Evolutionary conservation across 2,113 vertebrate species (phyloP).

Genomic region (Pituophis catenifer): DNA sequence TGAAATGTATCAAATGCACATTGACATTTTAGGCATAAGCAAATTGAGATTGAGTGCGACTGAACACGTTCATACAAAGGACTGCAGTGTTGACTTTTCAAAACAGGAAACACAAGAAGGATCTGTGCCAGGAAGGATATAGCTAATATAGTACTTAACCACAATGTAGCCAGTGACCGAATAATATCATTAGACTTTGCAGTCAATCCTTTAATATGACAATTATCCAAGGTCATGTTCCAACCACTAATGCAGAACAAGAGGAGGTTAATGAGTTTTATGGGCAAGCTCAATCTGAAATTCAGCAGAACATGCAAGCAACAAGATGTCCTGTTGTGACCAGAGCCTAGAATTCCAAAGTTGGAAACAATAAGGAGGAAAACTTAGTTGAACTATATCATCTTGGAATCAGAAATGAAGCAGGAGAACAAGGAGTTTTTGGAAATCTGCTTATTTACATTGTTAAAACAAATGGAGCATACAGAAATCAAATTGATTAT

Average conservation of each 20-base stretch:
- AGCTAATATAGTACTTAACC: neutral
- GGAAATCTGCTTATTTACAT: neutral
- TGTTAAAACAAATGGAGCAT: neutral
- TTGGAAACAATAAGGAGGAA: neutral
- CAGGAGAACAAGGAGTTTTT: neutral
- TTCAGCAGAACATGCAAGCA: neutral
- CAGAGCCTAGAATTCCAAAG: neutral
- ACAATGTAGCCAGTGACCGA: neutral
- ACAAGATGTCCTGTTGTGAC: neutral
- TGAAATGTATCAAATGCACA: neutral
- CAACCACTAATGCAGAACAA: neutral
- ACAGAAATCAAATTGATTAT: neutral
- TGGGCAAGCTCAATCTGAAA: neutral
- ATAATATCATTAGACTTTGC: neutral
- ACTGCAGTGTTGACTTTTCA: neutral
- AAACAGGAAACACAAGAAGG: neutral
- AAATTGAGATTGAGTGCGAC: neutral
- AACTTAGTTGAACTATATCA: neutral
- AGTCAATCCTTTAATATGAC: neutral
- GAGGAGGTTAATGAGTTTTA: neutral
- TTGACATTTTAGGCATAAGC: neutral
- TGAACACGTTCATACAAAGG: neutral
- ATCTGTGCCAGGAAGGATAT: neutral
- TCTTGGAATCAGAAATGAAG: neutral
- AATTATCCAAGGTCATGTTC: neutral